Conservation (phyloP, 2,797 vertebrate species). For the Hydrophis major region DNA sequence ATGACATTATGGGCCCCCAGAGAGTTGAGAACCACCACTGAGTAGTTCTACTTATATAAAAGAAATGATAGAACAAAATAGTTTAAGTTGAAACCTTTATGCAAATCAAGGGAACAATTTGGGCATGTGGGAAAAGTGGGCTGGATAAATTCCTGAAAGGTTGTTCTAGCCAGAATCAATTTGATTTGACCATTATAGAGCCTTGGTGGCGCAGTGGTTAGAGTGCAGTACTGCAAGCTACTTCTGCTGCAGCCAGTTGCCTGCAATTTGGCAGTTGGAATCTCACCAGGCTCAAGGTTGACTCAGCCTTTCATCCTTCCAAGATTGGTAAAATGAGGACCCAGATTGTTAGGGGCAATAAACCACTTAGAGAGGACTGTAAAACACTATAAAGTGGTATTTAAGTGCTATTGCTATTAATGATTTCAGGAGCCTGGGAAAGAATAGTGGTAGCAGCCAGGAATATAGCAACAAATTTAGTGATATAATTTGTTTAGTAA, state of each 20-base stretch:
- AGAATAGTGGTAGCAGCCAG: constrained; percentile 17
- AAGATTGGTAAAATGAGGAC: too few relatives aligned
- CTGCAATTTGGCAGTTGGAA: too few relatives aligned
- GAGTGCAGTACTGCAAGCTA: too few relatives aligned
- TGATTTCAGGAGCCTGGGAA: constrained; percentile 39
- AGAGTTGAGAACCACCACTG: neutral
- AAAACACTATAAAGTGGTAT: too few relatives aligned
- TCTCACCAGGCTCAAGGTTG: too few relatives aligned
- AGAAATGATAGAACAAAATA: neutral
- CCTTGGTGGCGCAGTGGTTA: too few relatives aligned
- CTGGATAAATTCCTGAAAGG: neutral
- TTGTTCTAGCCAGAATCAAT: neutral
- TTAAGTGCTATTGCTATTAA: neutral
- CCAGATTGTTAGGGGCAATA: too few relatives aligned
- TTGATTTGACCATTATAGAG: constrained; percentile 31
- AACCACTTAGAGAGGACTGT: too few relatives aligned
- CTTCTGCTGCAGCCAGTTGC: too few relatives aligned
- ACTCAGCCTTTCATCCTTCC: too few relatives aligned
- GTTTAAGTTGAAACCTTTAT: neutral
- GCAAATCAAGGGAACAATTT: neutral
- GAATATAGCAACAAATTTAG: constrained; percentile 23
- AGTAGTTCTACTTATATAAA: neutral
- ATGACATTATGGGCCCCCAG: neutral
- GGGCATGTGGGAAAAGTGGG: neutral
- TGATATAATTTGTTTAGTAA: constrained; percentile 46